Conservation (phyloP, 2,113 vertebrate genomes). For the Tiliqua scincoides region DNA sequence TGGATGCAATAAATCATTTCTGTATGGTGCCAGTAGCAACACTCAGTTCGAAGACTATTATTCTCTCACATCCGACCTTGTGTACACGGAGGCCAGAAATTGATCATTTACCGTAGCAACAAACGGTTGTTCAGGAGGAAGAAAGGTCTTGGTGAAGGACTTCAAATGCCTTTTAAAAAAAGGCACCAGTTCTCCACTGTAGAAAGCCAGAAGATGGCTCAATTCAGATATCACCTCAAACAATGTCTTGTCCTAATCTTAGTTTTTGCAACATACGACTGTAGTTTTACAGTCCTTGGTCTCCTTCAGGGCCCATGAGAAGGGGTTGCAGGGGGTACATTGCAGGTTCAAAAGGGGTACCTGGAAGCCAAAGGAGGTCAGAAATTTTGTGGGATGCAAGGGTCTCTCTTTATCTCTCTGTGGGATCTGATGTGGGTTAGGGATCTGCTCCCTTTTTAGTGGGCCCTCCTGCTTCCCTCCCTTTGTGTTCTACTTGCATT, state of each 20-base stretch:
- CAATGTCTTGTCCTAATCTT: too few species aligned
- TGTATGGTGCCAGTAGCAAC: constrained; percentile 34
- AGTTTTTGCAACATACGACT: background rate
- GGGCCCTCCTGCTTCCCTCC: too few species aligned
- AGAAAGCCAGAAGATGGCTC: background rate
- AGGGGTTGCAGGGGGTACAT: too few species aligned
- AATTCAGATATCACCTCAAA: background rate
- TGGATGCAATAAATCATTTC: constrained; percentile 79
- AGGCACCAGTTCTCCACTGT: constrained; percentile 25
- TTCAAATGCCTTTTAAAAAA: constrained; percentile 2
- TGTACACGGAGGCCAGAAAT: constrained; percentile 56
- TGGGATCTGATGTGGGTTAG: too few species aligned
- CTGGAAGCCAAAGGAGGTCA: too few species aligned
- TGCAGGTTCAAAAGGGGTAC: too few species aligned
- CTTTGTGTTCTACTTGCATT: too few species aligned
- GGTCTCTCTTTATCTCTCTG: too few species aligned
- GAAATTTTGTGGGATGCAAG: too few species aligned
- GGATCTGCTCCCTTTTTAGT: too few species aligned
- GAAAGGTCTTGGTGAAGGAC: constrained; percentile 36
- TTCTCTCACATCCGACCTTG: constrained; percentile 76
- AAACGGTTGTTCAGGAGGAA: constrained; percentile 52
- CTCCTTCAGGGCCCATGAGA: too few species aligned
- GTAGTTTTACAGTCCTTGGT: background rate
- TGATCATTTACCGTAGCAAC: constrained; percentile 64
- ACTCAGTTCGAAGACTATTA: constrained; percentile 58